Evolutionary conservation across 2,888 invertebrate species (phyloP), one percentile per base, ranked within the genome.

Genomic region (Lithophane semibrunnea): DNA sequence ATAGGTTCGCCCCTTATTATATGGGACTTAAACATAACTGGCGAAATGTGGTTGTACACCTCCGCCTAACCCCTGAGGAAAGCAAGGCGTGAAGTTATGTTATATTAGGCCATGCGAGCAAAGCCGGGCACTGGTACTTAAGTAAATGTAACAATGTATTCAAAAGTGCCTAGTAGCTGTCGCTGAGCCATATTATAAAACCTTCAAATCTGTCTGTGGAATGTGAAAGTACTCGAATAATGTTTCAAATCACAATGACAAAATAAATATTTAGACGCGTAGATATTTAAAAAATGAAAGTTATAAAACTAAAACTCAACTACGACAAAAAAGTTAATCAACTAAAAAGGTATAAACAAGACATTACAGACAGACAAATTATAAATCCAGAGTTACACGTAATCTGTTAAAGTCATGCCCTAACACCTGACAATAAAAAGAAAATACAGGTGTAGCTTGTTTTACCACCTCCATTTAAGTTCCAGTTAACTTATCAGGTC

Each of bases 141-240:
- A 13, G 29, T 44, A 8, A 44, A 54, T 37, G 24, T 71, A 71
- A 78, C 58, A 65, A 73, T 52, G 44, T 60, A 10, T 56, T 56
- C 24, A 21, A 79, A 63, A 77, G 24, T 42, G n/a, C n/a, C 64
- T 8, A 13, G 10, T 42, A 44, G 12, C 42, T 37, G 54, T 54
- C 18, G 10, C 16, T 54, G 44, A 42, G 12, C 44, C 37, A 13
- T 49, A 56, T 54, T 49, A 63, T 65, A 42, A n/a, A 82, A 85
- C 86, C 84, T 84, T 86, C 73, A 60, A 77, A 70, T 61, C 49
- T 42, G 71, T 12, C 16, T 61, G 75, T 61, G 77, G 88, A 86
- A 86, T 86, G 84, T 86, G 81, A 86, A 86, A 83, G 86, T 83
- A 52, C 54, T 29, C 24, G 5, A 42, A 69, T 61, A 73, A 47